phyloP scores from a whole-genome alignment of 2,888 invertebrate genomes.

The Glyphotaelius pellucidus region DNA sequence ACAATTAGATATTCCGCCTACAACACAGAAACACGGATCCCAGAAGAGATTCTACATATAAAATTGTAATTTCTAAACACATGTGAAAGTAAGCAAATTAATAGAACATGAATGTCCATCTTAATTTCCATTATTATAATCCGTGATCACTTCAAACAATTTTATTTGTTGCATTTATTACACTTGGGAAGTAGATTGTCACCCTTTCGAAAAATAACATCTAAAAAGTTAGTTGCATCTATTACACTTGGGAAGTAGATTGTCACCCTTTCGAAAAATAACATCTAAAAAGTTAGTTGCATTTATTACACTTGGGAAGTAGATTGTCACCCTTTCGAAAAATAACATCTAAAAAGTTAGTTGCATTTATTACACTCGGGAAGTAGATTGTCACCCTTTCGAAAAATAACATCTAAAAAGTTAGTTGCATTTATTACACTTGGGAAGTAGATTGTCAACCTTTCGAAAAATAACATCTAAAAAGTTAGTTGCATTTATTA shows the following conservation, averaged over 20 bases:
- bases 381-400: background rate
- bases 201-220: background rate
- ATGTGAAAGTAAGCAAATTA: slow-evolving; percentile 52
- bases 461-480: too few species aligned
- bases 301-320: background rate
- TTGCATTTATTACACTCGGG: background rate
- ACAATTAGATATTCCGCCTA: slow-evolving; percentile 15
- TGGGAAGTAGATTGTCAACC: too few species aligned
- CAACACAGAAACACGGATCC: slow-evolving; percentile 21
- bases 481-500: too few species aligned
- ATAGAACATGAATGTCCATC: slow-evolving; percentile 47
- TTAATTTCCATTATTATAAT: slow-evolving; percentile 20
- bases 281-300: background rate
- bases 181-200: background rate
- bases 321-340: background rate
- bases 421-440: too few species aligned
- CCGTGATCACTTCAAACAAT: background rate
- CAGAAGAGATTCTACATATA: slow-evolving; percentile 1
- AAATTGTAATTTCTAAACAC: slow-evolving; percentile 43
- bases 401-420: background rate
- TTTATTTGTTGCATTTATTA: background rate
- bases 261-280: background rate
- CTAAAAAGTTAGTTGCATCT: background rate
- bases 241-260: background rate
- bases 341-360: background rate